phyloP scores from a whole-genome alignment of 2,113 vertebrate species.

The Varanus komodoensis region DNA sequence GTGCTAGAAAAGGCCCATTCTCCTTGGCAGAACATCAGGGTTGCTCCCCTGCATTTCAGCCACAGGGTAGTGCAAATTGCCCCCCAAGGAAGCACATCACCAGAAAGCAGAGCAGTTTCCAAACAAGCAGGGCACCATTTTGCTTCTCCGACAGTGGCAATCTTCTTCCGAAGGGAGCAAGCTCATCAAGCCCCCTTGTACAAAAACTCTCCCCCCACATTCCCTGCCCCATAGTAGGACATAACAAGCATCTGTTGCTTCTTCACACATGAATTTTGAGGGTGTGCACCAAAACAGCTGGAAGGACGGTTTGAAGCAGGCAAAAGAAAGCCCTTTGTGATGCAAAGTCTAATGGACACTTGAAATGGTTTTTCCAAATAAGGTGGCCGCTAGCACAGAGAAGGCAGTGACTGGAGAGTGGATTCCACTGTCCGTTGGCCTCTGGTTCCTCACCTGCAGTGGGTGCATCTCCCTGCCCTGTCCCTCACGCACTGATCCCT shows the following conservation, averaged over 20 bases:
- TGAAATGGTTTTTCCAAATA: not conserved
- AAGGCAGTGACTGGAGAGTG: not conserved
- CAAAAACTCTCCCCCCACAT: not conserved
- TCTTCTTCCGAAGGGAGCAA: too few species aligned
- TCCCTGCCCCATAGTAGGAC: not conserved
- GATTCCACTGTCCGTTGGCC: not conserved
- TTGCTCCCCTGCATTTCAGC: too few species aligned
- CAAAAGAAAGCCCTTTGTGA: not conserved
- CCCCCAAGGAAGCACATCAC: too few species aligned
- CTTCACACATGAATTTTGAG: not conserved
- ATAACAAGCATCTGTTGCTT: not conserved
- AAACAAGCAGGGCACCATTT: too few species aligned
- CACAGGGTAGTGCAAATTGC: too few species aligned
- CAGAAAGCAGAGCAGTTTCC: too few species aligned
- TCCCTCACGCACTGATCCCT: not conserved
- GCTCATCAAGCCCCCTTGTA: not conserved
- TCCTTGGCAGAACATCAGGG: too few species aligned
- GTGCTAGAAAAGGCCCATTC: too few species aligned
- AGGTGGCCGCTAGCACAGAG: not conserved
- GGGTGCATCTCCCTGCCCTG: not conserved
- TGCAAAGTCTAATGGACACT: not conserved
- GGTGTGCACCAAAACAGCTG: not conserved
- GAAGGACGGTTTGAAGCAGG: not conserved
- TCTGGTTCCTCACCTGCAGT: not conserved
- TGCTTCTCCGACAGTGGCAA: too few species aligned